These are phyloP conservation scores for Lordiphosa clarofinis DNA, from an alignment of 1,140 invertebrate genomes.

Conservation along the genomic window DNA sequence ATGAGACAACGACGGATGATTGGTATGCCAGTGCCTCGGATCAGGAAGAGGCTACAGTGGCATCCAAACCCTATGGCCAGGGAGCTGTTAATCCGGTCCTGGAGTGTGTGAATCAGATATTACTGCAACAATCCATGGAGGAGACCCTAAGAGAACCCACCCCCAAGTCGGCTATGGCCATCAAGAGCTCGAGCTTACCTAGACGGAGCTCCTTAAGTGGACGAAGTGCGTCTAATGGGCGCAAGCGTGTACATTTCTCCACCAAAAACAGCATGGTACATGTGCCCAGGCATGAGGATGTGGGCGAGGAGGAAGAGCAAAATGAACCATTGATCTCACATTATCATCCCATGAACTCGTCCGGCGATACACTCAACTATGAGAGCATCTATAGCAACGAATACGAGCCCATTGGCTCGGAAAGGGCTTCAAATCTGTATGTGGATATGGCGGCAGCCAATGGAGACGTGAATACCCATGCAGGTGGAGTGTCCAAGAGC, in stretches of 20 bases:
- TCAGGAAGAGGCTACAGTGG: constrained; percentile 81
- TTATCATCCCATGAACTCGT: constrained; percentile 33
- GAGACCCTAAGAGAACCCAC: constrained; percentile 42
- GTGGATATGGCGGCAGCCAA: constrained; percentile 79
- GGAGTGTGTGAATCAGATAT: constrained; percentile 84
- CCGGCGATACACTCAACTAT: constrained; percentile 53
- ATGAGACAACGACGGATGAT: constrained; percentile 81
- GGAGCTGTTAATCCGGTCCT: constrained; percentile 84
- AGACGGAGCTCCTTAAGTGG: constrained; percentile 52
- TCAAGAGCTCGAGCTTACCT: constrained; percentile 21
- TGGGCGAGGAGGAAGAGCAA: constrained; percentile 21
- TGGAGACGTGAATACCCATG: not conserved
- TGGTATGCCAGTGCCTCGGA: constrained; percentile 84
- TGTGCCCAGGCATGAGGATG: constrained; percentile 60
- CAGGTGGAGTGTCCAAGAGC: constrained; percentile 3
- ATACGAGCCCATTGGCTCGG: constrained; percentile 81
- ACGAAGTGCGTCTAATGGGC: constrained; percentile 41
- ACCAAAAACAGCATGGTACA: constrained; percentile 79
- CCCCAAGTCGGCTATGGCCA: constrained; percentile 27
- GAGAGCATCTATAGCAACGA: constrained; percentile 82
- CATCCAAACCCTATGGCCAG: constrained; percentile 73
- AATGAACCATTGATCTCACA: constrained; percentile 50
- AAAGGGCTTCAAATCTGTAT: constrained; percentile 77
- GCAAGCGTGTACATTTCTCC: constrained; percentile 78
- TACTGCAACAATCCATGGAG: constrained; percentile 77